Conservation (phyloP, 1,140 invertebrate genomes). For the Meteorus sp. region DNA sequence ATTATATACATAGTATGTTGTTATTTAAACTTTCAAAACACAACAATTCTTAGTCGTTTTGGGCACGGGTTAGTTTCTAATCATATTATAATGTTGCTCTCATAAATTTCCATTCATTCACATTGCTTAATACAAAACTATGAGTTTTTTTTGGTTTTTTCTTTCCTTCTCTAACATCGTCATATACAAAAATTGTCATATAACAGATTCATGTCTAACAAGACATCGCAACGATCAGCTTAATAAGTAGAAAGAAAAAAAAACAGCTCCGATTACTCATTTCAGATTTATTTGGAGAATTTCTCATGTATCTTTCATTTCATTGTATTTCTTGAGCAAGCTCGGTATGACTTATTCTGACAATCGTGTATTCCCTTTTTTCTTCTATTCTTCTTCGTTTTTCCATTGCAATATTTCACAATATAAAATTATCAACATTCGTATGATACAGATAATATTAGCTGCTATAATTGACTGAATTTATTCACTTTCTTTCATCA, state of each 20-base stretch:
- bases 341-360: constrained; percentile 40
- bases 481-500: too few species aligned
- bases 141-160: constrained; percentile 28
- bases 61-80: constrained; percentile 25
- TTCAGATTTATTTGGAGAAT: too few species aligned
- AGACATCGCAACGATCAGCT: constrained; percentile 38
- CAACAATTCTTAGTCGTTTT: constrained; percentile 32
- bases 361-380: not conserved
- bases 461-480: too few species aligned
- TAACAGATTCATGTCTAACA: constrained; percentile 35
- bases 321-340: constrained; percentile 23
- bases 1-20: constrained; percentile 26
- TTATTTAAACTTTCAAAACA: constrained; percentile 37
- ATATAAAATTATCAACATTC: constrained; percentile 19
- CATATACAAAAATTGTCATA: constrained; percentile 42
- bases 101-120: constrained; percentile 47
- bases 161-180: constrained; percentile 36
- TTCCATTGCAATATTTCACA: not conserved
- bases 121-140: constrained; percentile 46
- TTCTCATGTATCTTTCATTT: too few species aligned
- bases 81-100: constrained; percentile 11
- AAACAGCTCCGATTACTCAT: too few species aligned
- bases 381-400: constrained; percentile 8
- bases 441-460: too few species aligned
- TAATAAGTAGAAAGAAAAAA: constrained; percentile 27